Evolutionary conservation across 2,888 invertebrate genomes (phyloP).

Genomic region (Drosophila conformis): DNA sequence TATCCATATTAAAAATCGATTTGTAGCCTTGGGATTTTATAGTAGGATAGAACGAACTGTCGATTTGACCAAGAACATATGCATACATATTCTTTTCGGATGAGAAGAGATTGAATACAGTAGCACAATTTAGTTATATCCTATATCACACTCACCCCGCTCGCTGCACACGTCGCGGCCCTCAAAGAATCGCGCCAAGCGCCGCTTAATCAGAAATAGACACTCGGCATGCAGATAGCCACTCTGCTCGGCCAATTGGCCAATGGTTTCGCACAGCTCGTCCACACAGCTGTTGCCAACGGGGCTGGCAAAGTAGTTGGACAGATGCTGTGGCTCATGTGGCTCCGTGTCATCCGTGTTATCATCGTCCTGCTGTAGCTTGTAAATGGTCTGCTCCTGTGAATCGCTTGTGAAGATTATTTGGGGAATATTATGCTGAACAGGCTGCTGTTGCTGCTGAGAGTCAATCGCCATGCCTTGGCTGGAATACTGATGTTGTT

Average conservation of each 20-base stretch:
- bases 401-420: slow-evolving; percentile 35
- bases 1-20: background rate
- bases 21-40: background rate
- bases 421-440: slow-evolving; percentile 24
- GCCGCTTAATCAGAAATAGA: slow-evolving; percentile 76
- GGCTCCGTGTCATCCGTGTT: slow-evolving; percentile 48
- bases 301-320: slow-evolving; percentile 80
- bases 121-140: background rate
- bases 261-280: slow-evolving; percentile 82
- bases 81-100: background rate
- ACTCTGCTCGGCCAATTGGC: slow-evolving; percentile 78
- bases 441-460: slow-evolving; percentile 26
- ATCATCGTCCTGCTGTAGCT: slow-evolving; percentile 78
- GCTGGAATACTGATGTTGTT: slow-evolving; percentile 41
- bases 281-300: slow-evolving; percentile 74
- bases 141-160: slow-evolving; percentile 57
- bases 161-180: slow-evolving; percentile 70
- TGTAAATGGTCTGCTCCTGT: slow-evolving; percentile 74
- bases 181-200: slow-evolving; percentile 81
- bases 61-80: background rate
- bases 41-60: too few relatives aligned
- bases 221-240: slow-evolving; percentile 84
- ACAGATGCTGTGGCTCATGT: slow-evolving; percentile 60
- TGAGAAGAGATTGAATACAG: background rate
- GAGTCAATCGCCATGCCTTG: slow-evolving; percentile 14